Base-by-base conservation (phyloP, 2,888 invertebrate genomes). In the Galeopsomyia nigrocyanea region DNA sequence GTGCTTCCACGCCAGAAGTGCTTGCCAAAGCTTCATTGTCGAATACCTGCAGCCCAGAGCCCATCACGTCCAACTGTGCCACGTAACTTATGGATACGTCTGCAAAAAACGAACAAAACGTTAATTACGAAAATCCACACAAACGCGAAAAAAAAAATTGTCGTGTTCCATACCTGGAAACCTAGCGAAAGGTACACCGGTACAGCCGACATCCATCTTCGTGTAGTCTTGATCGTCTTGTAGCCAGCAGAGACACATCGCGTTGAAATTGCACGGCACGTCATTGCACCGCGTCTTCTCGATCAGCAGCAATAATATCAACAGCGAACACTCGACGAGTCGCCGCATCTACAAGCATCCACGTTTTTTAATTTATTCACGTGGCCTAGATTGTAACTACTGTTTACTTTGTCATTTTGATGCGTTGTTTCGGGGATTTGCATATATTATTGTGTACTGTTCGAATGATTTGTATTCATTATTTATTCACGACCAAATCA, bases 11-110 rank as follows among this genome's bases (percentile, higher is more conserved):
- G 77, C 92, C 93, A 0, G 82, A 81, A 16, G 82, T 82, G 77
- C 86, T 85, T n/a, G 83, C 82, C 82, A 95, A 89, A 75, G 93
- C 93, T 84, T 94, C 94, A 82, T 94, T 93, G 80, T 95, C 93
- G 81, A 95, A 89, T 79, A 92, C 90, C 87, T 94, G 92, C 83
- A 95, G 89, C 81, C 92, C 92, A 75, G 95, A 93, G 86, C 92
- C 93, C 78, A 93, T 92, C 84, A 95, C 92, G 87, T 95, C 95
- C 87, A 95, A 89, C 83, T 95, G 94, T 76, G 93, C 92, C 80
- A 95, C 91, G 80, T 92, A 92, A 87, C 92, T 92, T 83, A 92
- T 91, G 70, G 94, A 92, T 85, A 95, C 91, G 87, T 93, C 95
- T 95, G 21, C 3, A 17, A 9, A 46, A 7, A 17, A 39, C 13